Conservation (phyloP, 2,797 vertebrate species). For the Acanthopagrus latus region DNA sequence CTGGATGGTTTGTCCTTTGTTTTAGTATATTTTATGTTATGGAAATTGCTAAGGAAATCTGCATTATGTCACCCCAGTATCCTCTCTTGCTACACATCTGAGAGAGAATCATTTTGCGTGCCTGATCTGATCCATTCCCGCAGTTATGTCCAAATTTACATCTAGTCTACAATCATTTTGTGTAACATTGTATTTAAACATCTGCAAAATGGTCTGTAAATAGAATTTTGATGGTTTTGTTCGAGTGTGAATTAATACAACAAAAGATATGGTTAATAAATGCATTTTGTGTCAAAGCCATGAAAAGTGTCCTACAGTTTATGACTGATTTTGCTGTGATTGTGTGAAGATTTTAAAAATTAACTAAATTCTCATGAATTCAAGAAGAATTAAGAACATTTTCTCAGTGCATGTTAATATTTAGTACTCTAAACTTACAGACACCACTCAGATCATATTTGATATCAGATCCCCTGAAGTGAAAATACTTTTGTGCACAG, state of each 20-base stretch:
- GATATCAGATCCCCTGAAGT: too few relatives aligned
- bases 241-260: background rate
- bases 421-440: background rate
- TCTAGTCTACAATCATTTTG: background rate
- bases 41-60: too few relatives aligned
- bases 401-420: too few relatives aligned
- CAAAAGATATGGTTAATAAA: background rate
- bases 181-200: background rate
- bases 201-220: background rate
- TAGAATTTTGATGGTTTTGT: background rate
- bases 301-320: background rate
- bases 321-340: background rate
- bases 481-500: too few relatives aligned
- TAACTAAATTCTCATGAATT: too few relatives aligned
- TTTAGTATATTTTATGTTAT: background rate
- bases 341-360: background rate
- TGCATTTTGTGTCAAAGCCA: too few relatives aligned
- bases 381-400: too few relatives aligned
- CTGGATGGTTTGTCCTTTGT: background rate
- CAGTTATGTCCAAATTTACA: background rate
- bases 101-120: background rate
- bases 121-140: too few relatives aligned
- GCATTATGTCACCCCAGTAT: too few relatives aligned
- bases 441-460: too few relatives aligned
- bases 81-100: background rate